Base-by-base conservation (phyloP, 53 echinoderm and acorn worm species). In the Stichopus horrens region DNA sequence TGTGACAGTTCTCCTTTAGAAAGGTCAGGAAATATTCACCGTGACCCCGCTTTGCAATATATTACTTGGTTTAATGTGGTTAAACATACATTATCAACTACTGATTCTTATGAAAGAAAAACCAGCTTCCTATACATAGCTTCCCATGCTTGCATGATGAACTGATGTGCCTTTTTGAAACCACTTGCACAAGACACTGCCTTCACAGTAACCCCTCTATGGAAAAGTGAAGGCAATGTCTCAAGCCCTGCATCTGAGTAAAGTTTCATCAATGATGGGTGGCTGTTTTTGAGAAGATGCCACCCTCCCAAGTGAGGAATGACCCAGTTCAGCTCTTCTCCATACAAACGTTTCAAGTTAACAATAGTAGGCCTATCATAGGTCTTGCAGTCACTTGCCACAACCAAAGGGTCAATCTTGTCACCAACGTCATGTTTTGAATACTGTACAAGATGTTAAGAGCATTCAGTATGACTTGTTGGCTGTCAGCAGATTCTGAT, bases 251-350 rank as follows among this genome's bases (percentile, higher is more conserved):
- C 79, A 88, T 88, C 88, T n/a, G 79, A 19, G n/a, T 88, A 88
- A 9, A 88, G 4, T 52, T 88, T 88, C 74, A 79, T 52, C 4
- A 88, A 5, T 10, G 83, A 83, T 55, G 83, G 91, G 67, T 94
- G 95, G 57, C 75, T 92, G 77, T 92, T 90, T 54, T 94, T 94
- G 7, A 79, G 58, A 0, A 79, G 74, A 88, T 88, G 89, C 89
- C 73, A 88, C 63, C 79, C 89, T 5, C 89, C 73, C 9, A 88
- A 21, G n/a, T 78, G 79, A 5, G 79, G 89, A 5, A 88, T 59
- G 16, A 88, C 16, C 89, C 89, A 88, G 9, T 88, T 11, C 4
- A 88, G 57, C 63, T 79, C 89, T 5, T 58, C 79, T 8, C 58
- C 51, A 53, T 78, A 88, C 54, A 77, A 55, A 6, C 63, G 19